A percentile compares a stretch with the other conserved stretches of the same genome.
Conservation (phyloP, 2,888 invertebrate species). For the Drosophila neotestacea region DNA sequence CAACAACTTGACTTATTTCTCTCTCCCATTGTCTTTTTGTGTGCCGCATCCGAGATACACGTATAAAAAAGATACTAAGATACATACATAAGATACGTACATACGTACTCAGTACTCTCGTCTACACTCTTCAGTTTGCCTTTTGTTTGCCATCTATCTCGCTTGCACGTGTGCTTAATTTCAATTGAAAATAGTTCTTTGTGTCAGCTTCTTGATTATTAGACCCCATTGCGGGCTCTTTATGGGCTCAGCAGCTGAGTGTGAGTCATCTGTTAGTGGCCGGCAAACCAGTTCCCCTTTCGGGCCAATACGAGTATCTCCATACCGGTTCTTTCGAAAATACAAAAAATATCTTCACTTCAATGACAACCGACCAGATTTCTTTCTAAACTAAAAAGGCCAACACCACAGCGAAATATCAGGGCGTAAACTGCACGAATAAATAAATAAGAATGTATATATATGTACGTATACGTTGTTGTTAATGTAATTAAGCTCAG, state of each 20-base stretch:
- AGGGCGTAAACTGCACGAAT: slow-evolving; percentile 2
- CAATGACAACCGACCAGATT: slow-evolving; percentile 40
- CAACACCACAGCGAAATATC: slow-evolving; percentile 11
- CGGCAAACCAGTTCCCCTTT: slow-evolving; percentile 64
- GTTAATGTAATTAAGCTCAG: slow-evolving; percentile 13
- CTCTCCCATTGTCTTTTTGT: slow-evolving; percentile 22
- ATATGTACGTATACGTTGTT: neutral
- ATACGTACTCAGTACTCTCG: slow-evolving; percentile 1
- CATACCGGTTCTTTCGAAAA: slow-evolving; percentile 47
- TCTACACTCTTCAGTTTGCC: neutral
- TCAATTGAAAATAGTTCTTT: slow-evolving; percentile 67
- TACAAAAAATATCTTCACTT: slow-evolving; percentile 23
- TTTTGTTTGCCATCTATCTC: slow-evolving; percentile 43
- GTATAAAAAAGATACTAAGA: neutral
- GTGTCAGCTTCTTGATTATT: slow-evolving; percentile 72
- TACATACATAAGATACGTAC: neutral
- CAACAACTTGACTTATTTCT: slow-evolving; percentile 51
- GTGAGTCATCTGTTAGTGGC: slow-evolving; percentile 60
- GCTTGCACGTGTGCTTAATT: slow-evolving; percentile 49
- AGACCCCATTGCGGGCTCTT: slow-evolving; percentile 28
- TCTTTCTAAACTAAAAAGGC: slow-evolving; percentile 31
- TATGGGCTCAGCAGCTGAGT: slow-evolving; percentile 37
- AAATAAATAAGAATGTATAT: slow-evolving; percentile 1
- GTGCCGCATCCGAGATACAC: slow-evolving; percentile 1
- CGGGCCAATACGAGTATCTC: slow-evolving; percentile 19